Base-by-base conservation (phyloP, 2,888 invertebrate species). In the Axea sp. region DNA sequence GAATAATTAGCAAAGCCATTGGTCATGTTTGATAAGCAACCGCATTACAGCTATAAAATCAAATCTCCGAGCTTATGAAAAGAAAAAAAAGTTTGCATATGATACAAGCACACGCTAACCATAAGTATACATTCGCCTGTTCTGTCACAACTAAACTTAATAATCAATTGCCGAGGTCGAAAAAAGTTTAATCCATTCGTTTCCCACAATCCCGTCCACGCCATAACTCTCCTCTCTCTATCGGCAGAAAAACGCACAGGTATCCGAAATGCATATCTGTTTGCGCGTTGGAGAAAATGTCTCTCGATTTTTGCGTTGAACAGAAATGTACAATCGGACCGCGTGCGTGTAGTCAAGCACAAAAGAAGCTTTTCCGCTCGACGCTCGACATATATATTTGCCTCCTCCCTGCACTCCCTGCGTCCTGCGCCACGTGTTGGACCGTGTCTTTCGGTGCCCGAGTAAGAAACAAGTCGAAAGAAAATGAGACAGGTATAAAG, bases 201-300 rank as follows among this genome's bases (percentile, higher is more conserved):
- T 59, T 59, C 45, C 37, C 59, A 45, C 49, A 39, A 53, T 1
- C 9, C 0, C 35, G 51, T 55, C 19, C 11, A 24, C 41, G 17
- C 22, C 28, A 19, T 45, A 45, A 33, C 24, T 59, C 33, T 59
- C 30, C 11, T n/a, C 55, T 19, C 37, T 39, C 26, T 49, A 24
- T 64, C 41, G 45, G 33, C 28, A 33, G 17, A 69, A 62, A 69
- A 69, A 57, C 9, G 39, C 15, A 5, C 22, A 17, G 57, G 64
- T 59, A 72, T 72, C 64, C 64, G 9, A 64, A 64, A 64, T 57
- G 41, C 72, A 51, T 72, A 71, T 71, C 55, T 53, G 37, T 22
- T 60, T 35, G 60, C 57, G 57, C 41, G 22, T 26, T 17, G 30
- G 11, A 62, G 71, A 65, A 72, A 65, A 72, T 72, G 59, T 72